phyloP scores from a whole-genome alignment of 1,140 invertebrate species.

The Drosophila jambulina region DNA sequence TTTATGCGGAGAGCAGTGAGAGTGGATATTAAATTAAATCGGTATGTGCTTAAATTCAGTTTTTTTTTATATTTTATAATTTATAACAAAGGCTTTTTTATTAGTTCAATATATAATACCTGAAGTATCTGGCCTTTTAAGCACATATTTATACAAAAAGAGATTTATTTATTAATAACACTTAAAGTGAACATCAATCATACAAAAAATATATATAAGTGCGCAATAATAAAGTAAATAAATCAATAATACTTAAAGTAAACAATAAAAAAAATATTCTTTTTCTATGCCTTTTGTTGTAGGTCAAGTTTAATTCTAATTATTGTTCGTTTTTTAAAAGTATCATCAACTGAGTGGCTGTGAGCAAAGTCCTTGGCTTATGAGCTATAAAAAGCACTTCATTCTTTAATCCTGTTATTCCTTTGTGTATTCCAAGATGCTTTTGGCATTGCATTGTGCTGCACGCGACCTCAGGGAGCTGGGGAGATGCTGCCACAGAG shows the following conservation, averaged over 20 bases:
- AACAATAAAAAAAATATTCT: background rate
- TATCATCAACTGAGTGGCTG: background rate
- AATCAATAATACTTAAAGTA: background rate
- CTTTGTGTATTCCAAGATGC: conserved; percentile 25
- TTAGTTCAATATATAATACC: background rate
- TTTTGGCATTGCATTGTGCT: conserved; percentile 22
- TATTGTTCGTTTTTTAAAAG: background rate
- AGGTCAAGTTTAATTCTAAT: background rate
- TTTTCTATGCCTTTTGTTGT: background rate
- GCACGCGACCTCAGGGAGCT: conserved; percentile 14
- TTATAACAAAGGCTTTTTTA: background rate
- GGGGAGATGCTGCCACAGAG: conserved; percentile 2
- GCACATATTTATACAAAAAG: background rate
- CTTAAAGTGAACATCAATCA: background rate
- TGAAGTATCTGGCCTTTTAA: background rate
- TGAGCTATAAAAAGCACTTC: conserved; percentile 24
- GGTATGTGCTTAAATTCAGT: background rate
- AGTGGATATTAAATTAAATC: background rate
- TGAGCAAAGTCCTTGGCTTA: background rate
- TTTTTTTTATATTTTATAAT: conserved; percentile 2
- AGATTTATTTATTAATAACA: background rate
- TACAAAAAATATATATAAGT: background rate
- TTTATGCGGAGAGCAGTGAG: background rate
- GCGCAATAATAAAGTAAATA: background rate
- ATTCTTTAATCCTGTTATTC: conserved; percentile 1